These are phyloP conservation scores for Holcopasites calliopsidis DNA, from an alignment of 1,140 invertebrate genomes.

Conservation along the genomic window DNA sequence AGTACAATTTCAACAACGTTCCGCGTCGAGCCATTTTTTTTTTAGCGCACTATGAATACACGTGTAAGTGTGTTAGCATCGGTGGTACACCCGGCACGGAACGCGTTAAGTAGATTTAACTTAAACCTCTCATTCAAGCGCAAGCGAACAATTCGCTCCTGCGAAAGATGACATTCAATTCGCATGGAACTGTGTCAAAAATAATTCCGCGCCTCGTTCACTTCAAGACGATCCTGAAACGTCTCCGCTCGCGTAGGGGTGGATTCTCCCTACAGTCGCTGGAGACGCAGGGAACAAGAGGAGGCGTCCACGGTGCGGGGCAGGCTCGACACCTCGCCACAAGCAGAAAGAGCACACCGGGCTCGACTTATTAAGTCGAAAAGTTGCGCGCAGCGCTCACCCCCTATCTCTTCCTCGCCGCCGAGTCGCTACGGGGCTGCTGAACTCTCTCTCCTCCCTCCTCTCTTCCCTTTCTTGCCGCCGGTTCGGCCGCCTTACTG, in stretches of 20 bases:
- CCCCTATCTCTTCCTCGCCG: not conserved
- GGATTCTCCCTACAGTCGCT: not conserved
- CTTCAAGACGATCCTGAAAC: not conserved
- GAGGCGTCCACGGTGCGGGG: not conserved
- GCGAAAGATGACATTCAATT: too few species aligned
- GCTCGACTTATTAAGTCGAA: slow-evolving; percentile 42
- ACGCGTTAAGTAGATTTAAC: too few species aligned
- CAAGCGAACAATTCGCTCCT: too few species aligned
- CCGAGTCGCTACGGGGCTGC: not conserved
- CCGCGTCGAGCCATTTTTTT: too few species aligned
- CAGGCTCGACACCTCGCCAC: slow-evolving; percentile 39
- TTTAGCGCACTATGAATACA: too few species aligned
- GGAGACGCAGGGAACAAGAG: slow-evolving; percentile 11
- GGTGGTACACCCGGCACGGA: too few species aligned
- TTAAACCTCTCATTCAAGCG: too few species aligned
- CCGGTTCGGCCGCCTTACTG: slow-evolving; percentile 51
- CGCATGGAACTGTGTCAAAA: not conserved
- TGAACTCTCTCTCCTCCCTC: slow-evolving; percentile 11
- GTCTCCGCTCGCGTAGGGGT: not conserved
- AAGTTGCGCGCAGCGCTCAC: slow-evolving; percentile 15
- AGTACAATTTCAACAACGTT: not conserved
- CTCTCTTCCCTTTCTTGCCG: too few species aligned
- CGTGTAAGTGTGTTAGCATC: too few species aligned
- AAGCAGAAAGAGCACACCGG: slow-evolving; percentile 26
- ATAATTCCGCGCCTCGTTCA: not conserved